A percentile compares a stretch with the other conserved stretches of the same genome.
phyloP scores from a whole-genome alignment of 2,113 vertebrate genomes.

The Synodontis membranacea region DNA sequence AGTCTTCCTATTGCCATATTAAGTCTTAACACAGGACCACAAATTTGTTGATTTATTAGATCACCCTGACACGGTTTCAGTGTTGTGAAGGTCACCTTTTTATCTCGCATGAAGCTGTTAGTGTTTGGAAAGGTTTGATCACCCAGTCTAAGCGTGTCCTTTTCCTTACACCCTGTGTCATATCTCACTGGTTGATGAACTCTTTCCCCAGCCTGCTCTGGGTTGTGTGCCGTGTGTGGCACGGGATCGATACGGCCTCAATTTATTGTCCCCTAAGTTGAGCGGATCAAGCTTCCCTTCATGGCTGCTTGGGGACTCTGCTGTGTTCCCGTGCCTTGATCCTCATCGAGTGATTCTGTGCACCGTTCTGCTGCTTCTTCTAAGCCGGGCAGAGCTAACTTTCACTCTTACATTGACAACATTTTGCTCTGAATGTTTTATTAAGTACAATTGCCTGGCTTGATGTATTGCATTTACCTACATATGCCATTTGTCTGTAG shows the following conservation, averaged over 20 bases:
- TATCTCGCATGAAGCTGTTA: neutral
- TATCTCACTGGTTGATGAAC: constrained; percentile 48
- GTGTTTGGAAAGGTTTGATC: constrained; percentile 45
- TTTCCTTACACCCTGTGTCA: constrained; percentile 32
- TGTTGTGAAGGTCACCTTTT: constrained; percentile 15
- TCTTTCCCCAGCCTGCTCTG: constrained; percentile 25
- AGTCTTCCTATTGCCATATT: neutral
- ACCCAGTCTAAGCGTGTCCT: constrained; percentile 27
- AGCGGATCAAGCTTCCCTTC: constrained; percentile 44
- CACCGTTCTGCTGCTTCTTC: constrained; percentile 49
- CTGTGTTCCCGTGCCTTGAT: constrained; percentile 57
- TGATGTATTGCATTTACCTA: constrained; percentile 59
- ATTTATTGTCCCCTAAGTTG: constrained; percentile 57
- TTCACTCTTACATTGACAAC: constrained; percentile 52
- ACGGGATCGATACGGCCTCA: constrained; percentile 53
- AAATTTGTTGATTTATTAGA: neutral
- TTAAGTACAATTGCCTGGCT: constrained; percentile 59
- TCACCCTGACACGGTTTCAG: constrained; percentile 1
- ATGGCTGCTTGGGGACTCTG: constrained; percentile 50
- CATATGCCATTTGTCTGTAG: constrained; percentile 51
- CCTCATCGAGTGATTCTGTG: constrained; percentile 61
- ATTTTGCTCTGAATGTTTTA: constrained; percentile 50
- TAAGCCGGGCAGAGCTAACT: constrained; percentile 57
- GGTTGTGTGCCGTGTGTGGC: constrained; percentile 48
- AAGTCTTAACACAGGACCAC: constrained; percentile 14